Base-by-base conservation (phyloP, 2,888 invertebrate species). In the Meganola albula region DNA sequence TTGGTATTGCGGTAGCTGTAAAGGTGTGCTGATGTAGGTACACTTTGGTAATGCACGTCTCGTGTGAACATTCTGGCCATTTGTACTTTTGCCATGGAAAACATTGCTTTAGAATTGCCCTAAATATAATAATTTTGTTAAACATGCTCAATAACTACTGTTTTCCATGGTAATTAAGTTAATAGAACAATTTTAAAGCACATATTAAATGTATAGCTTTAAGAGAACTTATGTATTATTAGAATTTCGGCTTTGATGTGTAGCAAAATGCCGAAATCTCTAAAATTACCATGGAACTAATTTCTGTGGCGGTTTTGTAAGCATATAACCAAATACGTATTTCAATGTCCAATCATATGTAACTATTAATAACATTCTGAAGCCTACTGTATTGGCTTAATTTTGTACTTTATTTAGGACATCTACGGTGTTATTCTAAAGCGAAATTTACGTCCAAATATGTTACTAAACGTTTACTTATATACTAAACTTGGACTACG, bases 11-110 rank as follows among this genome's bases (percentile, higher is more conserved):
- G 58, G 63, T 36, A 49, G 45, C 34, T 37, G 30, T 45, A 53
- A 56, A 50, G 63, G 56, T 63, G 58, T 65, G 68, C 63, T 64
- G n/a, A 58, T 50, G 40, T 45, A 48, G 58, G 53, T 62, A 53
- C 54, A 43, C 49, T 61, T 68, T 64, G 72, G 63, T 76, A 66
- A 65, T 73, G 75, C 69, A 72, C 74, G 72, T 66, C 71, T 54
- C 53, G 20, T 14, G 34, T 58, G 50, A 30, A 35, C 22, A 20
- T 38, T 38, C 24, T 30, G 6, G 2, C 10, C 11, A 18, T 9
- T 27, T 39, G 27, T 28, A 38, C 10, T 18, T 12, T 37, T 34
- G 35, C 26, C 33, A 42, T 16, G 13, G 37, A 35, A 34, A 38
- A 48, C 24, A 23, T 24, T 32, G 6, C 24, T 20, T 20, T n/a